A percentile compares a stretch with the other conserved stretches of the same genome.
These are phyloP conservation scores for Mallotus villosus DNA, from an alignment of 2,797 vertebrate genomes.

Conservation along the genomic window DNA sequence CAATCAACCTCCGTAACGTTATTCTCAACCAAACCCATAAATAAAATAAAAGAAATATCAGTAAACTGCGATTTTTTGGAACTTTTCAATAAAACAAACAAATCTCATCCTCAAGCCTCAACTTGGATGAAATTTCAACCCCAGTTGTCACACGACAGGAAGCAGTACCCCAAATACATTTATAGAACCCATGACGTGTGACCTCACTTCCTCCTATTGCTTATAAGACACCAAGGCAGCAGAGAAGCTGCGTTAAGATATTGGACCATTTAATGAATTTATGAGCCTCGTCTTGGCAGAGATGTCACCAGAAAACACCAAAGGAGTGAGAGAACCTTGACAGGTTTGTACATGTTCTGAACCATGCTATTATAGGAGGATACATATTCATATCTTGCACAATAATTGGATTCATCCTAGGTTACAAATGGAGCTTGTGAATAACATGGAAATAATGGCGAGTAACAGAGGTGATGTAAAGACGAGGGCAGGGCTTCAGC, in stretches of 20 bases:
- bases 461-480: conserved; percentile 10
- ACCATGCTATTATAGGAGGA: conserved; percentile 1
- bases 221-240: conserved; percentile 30
- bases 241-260: conserved; percentile 12
- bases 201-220: conserved; percentile 15
- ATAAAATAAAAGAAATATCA: conserved; percentile 44
- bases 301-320: not conserved
- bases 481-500: conserved; percentile 2
- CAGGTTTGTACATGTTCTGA: not conserved
- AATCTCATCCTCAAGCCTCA: not conserved
- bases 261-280: not conserved
- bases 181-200: not conserved
- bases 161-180: conserved; percentile 6
- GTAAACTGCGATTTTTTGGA: conserved; percentile 42
- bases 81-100: conserved; percentile 34
- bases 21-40: conserved; percentile 33
- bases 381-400: conserved; percentile 10
- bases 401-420: not conserved
- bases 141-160: conserved; percentile 45
- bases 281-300: not conserved
- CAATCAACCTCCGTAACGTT: conserved; percentile 31
- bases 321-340: not conserved
- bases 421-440: conserved; percentile 10
- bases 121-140: conserved; percentile 38
- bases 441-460: conserved; percentile 9